Percentiles rank a stretch among this genome's conserved stretches.
Evolutionary conservation across 2,797 vertebrate species (phyloP).

Genomic region (Steatocranus sp.): DNA sequence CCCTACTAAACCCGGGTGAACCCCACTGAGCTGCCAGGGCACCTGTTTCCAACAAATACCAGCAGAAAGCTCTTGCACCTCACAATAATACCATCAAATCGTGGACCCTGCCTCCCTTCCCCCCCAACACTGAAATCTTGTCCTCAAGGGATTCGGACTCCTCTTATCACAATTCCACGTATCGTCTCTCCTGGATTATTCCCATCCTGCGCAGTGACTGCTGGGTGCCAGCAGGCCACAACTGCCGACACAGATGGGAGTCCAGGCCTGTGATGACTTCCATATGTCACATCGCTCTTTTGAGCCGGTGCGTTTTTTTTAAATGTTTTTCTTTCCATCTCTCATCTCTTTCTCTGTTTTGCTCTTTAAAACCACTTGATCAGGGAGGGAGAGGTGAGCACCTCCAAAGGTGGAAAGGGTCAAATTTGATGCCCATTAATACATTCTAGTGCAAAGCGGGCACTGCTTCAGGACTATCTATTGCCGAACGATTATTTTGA

Average conservation of each 20-base stretch:
- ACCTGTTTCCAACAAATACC: conserved; percentile 74
- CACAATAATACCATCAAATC: conserved; percentile 24
- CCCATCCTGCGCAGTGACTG: conserved; percentile 63
- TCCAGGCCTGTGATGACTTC: conserved; percentile 71
- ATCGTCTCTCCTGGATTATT: conserved; percentile 73
- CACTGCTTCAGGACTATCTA: conserved; percentile 25
- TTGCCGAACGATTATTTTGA: conserved; percentile 32
- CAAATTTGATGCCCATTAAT: conserved; percentile 51
- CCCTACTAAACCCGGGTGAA: conserved; percentile 49
- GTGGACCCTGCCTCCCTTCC: not conserved
- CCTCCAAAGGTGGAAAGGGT: conserved; percentile 24
- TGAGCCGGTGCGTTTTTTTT: conserved; percentile 26
- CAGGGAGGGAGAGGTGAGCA: conserved; percentile 28
- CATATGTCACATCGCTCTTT: conserved; percentile 72
- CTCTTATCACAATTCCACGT: conserved; percentile 64
- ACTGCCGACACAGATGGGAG: conserved; percentile 73
- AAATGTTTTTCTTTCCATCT: conserved; percentile 65
- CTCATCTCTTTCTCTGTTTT: conserved; percentile 64
- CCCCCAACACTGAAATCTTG: conserved; percentile 14
- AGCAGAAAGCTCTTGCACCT: conserved; percentile 50
- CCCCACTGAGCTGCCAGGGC: conserved; percentile 47
- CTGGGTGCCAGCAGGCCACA: conserved; percentile 69
- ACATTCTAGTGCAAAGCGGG: conserved; percentile 16
- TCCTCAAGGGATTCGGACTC: conserved; percentile 59
- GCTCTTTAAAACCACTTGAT: conserved; percentile 44